These are phyloP conservation scores for Actinia equina DNA, from an alignment of 64 coral and sea anemone species.

Conservation along the genomic window DNA sequence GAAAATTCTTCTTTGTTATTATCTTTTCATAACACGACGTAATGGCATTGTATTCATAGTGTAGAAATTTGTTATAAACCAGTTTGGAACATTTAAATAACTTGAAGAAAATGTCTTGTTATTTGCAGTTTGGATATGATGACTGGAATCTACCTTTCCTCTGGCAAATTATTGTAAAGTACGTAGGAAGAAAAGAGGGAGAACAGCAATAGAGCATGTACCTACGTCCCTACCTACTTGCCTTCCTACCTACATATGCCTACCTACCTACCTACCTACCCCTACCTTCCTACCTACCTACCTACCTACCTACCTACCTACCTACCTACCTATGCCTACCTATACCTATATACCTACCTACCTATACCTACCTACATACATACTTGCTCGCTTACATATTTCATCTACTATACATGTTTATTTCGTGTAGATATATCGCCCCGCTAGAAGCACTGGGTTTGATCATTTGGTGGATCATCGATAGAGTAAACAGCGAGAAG, in stretches of 20 bases:
- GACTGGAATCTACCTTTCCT: constrained; percentile 70
- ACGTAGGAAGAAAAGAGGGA: not conserved
- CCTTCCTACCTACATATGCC: too few species aligned
- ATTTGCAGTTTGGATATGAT: constrained; percentile 63
- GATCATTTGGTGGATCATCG: constrained; percentile 46
- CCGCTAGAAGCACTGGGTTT: constrained; percentile 48
- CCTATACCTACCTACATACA: not conserved
- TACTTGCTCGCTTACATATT: not conserved
- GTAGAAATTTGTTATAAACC: too few species aligned
- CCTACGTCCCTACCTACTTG: too few species aligned
- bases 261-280: too few species aligned
- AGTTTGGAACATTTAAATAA: too few species aligned
- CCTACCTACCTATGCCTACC: too few species aligned
- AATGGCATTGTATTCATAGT: too few species aligned
- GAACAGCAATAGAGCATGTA: not conserved
- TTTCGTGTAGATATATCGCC: constrained; percentile 46
- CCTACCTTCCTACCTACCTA: too few species aligned
- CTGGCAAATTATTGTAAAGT: constrained; percentile 77
- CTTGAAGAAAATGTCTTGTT: not conserved
- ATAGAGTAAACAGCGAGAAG: constrained; percentile 32
- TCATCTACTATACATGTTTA: not conserved
- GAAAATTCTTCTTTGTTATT: not conserved
- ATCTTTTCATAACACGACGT: too few species aligned
- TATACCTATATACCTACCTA: not conserved
- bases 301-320: too few species aligned